Evolutionary conservation across 2,113 vertebrate species (phyloP).

Genomic region (Notarius lentiginosus): DNA sequence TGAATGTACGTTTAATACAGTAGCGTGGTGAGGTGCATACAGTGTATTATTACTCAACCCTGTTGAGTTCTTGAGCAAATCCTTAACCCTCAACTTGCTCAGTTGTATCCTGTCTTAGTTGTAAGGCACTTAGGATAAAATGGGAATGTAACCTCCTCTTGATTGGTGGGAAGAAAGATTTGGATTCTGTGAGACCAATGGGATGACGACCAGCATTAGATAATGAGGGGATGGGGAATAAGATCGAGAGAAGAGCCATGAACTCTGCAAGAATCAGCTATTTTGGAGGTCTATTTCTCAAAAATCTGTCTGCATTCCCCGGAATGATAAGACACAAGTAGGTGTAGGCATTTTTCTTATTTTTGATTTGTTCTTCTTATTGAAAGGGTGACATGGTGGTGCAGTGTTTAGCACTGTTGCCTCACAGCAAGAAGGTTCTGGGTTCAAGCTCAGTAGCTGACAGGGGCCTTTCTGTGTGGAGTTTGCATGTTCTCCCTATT

Average conservation of each 20-base stretch:
- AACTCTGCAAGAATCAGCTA: background rate
- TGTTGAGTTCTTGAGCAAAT: background rate
- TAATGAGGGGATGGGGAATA: background rate
- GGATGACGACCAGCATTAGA: background rate
- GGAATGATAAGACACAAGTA: background rate
- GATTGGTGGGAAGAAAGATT: background rate
- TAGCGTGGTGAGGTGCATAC: too few relatives aligned
- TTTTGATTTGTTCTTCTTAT: background rate
- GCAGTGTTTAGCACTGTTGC: too few relatives aligned
- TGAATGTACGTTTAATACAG: too few relatives aligned
- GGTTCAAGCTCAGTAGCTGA: too few relatives aligned
- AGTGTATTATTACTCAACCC: too few relatives aligned
- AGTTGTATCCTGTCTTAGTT: background rate
- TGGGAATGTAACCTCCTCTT: background rate
- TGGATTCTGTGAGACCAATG: background rate
- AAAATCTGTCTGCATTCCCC: background rate
- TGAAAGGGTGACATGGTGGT: background rate
- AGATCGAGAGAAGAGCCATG: background rate
- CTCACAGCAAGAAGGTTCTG: too few relatives aligned
- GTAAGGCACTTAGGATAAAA: background rate
- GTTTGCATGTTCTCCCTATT: too few relatives aligned
- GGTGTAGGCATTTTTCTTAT: background rate
- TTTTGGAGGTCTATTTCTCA: background rate
- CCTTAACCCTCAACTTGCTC: background rate
- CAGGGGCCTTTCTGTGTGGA: too few relatives aligned